A percentile compares a stretch with the other conserved stretches of the same genome.
These are phyloP conservation scores for Liopterus haemorrhoidalis DNA, from an alignment of 2,888 invertebrate genomes.

Conservation along the genomic window DNA sequence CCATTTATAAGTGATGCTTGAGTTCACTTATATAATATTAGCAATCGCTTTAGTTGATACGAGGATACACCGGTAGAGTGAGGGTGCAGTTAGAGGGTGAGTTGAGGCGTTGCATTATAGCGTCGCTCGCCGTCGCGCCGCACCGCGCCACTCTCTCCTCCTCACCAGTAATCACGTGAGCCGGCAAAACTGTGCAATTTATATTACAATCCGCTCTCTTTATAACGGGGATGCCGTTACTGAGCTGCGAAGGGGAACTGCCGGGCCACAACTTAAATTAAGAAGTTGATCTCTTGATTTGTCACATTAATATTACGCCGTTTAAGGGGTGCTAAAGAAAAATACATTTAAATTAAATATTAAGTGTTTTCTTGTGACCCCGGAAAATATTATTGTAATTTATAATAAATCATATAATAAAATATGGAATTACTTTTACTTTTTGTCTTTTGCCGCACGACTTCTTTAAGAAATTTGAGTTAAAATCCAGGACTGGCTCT, in stretches of 20 bases:
- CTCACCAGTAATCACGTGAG: conserved; percentile 41
- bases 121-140: background rate
- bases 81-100: conserved; percentile 22
- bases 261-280: conserved; percentile 44
- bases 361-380: too few relatives aligned
- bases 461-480: too few relatives aligned
- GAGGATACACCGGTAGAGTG: conserved; percentile 24
- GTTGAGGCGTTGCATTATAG: conserved; percentile 26
- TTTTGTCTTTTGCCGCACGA: too few relatives aligned
- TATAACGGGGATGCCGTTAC: conserved; percentile 2
- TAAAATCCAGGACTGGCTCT: too few relatives aligned
- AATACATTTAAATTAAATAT: conserved; percentile 8
- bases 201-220: conserved; percentile 36
- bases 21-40: conserved; percentile 48
- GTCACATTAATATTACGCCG: conserved; percentile 18
- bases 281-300: conserved; percentile 41
- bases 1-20: conserved; percentile 47
- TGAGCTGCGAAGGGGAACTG: conserved; percentile 4
- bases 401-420: too few relatives aligned
- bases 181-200: conserved; percentile 44
- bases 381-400: too few relatives aligned
- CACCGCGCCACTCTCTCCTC: conserved; percentile 2
- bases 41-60: conserved; percentile 45
- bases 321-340: background rate
- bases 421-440: too few relatives aligned